Percentiles rank a stretch among this genome's conserved stretches.
Conservation (phyloP, 2,113 vertebrate genomes). For the Leptobrachium ailaonicum region DNA sequence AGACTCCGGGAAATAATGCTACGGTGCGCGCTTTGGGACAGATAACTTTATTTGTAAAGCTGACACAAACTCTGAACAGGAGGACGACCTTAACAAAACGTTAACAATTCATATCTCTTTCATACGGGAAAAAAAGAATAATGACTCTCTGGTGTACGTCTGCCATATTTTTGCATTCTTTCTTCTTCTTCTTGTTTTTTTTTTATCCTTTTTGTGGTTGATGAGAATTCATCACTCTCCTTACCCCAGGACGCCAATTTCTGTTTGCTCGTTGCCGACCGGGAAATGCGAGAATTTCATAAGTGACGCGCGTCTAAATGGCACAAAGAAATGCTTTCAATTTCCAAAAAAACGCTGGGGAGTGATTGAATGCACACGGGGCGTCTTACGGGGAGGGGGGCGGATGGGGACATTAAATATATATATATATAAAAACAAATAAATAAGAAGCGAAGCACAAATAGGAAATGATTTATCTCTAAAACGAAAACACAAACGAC, state of each 20-base stretch:
- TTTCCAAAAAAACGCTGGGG: slow-evolving; percentile 34
- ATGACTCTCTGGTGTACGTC: slow-evolving; percentile 7
- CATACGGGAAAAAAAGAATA: neutral
- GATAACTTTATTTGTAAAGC: neutral
- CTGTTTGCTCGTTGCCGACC: slow-evolving; percentile 22
- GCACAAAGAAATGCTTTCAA: slow-evolving; percentile 36
- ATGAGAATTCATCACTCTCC: slow-evolving; percentile 31
- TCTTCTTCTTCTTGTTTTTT: neutral
- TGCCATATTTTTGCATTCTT: slow-evolving; percentile 3
- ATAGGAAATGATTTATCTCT: slow-evolving; percentile 31
- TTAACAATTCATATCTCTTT: neutral
- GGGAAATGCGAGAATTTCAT: slow-evolving; percentile 25
- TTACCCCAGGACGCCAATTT: slow-evolving; percentile 37
- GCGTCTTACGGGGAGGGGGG: neutral
- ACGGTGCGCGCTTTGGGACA: neutral
- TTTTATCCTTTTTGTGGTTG: slow-evolving; percentile 5
- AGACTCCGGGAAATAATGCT: too few species aligned
- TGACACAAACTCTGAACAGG: neutral
- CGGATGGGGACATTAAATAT: slow-evolving; percentile 29
- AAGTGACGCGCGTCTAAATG: slow-evolving; percentile 32
- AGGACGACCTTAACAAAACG: neutral
- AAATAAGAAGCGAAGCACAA: slow-evolving; percentile 13
- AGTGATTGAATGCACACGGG: neutral
- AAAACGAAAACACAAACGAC: slow-evolving; percentile 26
- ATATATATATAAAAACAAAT: slow-evolving; percentile 22